Evolutionary conservation across 2,797 vertebrate genomes (phyloP).

Genomic region (Momotus momota): DNA sequence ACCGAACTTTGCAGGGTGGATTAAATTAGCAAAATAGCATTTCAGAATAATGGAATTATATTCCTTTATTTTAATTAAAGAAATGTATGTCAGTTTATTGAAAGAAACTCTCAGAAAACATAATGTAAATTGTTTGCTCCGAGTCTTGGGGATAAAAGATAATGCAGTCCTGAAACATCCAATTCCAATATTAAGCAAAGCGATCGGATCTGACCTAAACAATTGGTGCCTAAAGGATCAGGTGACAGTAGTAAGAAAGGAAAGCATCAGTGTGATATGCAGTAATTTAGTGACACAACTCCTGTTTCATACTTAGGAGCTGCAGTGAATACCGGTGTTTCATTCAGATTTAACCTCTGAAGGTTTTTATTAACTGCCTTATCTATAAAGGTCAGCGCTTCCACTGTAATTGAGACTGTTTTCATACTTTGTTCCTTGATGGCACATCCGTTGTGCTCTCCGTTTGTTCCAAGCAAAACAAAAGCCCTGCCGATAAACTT

Average conservation of each 20-base stretch:
- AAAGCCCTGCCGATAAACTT: background rate
- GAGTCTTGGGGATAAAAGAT: background rate
- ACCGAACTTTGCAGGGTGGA: background rate
- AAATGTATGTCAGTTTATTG: background rate
- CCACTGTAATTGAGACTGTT: background rate
- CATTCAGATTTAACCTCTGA: conserved; percentile 54
- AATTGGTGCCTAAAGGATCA: background rate
- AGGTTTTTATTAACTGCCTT: conserved; percentile 24
- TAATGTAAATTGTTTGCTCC: background rate
- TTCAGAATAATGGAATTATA: background rate
- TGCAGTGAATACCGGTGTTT: background rate
- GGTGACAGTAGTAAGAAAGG: background rate
- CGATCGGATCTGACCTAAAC: conserved; percentile 19
- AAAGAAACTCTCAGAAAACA: background rate
- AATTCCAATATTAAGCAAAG: conserved; percentile 49
- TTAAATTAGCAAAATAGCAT: background rate
- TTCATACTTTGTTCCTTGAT: background rate
- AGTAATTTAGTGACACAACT: background rate
- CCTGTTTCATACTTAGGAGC: conserved; percentile 13
- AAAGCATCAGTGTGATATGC: background rate
- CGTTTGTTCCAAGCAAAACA: conserved; percentile 12
- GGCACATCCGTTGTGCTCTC: background rate
- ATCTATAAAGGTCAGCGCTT: conserved; percentile 25
- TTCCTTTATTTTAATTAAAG: background rate
- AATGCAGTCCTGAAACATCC: background rate